A percentile compares a stretch with the other conserved stretches of the same genome.
phyloP scores from a whole-genome alignment of 1,140 invertebrate species.

The Saccostrea glomerata region DNA sequence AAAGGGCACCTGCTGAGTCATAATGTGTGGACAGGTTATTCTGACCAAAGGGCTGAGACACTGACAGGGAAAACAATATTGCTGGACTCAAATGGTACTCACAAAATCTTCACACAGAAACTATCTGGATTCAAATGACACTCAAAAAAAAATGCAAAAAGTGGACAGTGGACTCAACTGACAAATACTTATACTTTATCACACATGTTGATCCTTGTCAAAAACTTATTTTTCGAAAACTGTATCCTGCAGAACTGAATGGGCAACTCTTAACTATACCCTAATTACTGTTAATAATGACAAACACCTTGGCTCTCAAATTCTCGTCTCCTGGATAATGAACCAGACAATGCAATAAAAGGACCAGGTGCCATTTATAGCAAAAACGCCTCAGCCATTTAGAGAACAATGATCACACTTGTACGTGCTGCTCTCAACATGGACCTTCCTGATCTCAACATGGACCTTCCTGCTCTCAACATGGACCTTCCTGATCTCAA shows the following conservation, averaged over 20 bases:
- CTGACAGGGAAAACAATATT: background rate
- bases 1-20: conserved; percentile 11
- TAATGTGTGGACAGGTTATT: background rate
- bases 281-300: no score
- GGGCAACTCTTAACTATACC: no score
- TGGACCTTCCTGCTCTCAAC: background rate
- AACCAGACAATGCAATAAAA: background rate
- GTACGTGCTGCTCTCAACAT: background rate
- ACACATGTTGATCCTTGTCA: no score
- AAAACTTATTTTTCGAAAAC: no score
- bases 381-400: background rate
- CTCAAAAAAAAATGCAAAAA: background rate
- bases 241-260: no score
- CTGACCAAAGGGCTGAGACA: background rate
- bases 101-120: background rate
- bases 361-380: background rate
- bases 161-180: no score
- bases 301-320: background rate
- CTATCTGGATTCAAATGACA: background rate
- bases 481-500: no score
- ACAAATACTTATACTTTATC: no score
- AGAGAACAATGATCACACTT: background rate
- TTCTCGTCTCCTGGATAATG: background rate
- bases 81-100: background rate
- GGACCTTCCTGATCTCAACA: no score